A percentile compares a stretch with the other conserved stretches of the same genome.
These are phyloP conservation scores for Rafetus swinhoei DNA, from an alignment of 2,113 vertebrate species.

Conservation along the genomic window DNA sequence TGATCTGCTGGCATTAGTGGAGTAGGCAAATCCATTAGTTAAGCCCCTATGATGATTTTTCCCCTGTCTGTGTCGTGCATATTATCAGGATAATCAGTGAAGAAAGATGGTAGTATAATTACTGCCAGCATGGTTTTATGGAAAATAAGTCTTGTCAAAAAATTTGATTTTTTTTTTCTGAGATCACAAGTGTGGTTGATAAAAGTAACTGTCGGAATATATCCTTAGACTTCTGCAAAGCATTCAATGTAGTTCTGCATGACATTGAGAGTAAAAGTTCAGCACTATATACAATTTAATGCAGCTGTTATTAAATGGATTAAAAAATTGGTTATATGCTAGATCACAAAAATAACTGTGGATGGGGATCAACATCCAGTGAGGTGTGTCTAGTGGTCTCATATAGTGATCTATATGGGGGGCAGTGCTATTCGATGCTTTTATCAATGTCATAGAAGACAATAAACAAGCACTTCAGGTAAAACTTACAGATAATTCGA, in stretches of 20 bases:
- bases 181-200: neutral
- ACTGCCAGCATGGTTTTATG: neutral
- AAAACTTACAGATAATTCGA: neutral
- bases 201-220: neutral
- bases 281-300: neutral
- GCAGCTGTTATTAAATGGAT: neutral
- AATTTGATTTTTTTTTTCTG: neutral
- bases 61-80: neutral
- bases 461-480: neutral
- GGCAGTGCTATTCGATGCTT: neutral
- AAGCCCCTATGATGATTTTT: neutral
- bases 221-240: neutral
- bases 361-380: neutral
- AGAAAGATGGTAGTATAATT: neutral
- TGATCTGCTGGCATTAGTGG: neutral
- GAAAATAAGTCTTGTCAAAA: neutral
- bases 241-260: neutral
- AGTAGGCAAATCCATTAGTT: neutral
- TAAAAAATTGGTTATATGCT: neutral
- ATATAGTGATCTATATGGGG: neutral
- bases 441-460: rapidly evolving
- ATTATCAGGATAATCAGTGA: neutral
- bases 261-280: neutral
- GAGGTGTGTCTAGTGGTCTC: neutral
- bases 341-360: neutral